phyloP scores from a whole-genome alignment of 2,888 invertebrate species.

The Zeuzera pyrina region DNA sequence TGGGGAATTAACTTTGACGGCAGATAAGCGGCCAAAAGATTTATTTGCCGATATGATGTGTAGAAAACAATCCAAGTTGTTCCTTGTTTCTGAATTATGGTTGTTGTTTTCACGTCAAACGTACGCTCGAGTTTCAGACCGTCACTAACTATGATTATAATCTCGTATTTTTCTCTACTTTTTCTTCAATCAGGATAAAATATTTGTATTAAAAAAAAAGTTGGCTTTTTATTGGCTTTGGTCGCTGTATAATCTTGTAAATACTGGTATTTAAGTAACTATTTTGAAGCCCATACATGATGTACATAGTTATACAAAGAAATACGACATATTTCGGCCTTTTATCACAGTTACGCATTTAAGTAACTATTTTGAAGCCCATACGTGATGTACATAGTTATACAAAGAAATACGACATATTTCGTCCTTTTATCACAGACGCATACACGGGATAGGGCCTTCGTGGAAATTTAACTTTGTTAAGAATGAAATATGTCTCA shows the following conservation, averaged over 20 bases:
- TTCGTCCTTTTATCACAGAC: conserved; percentile 69
- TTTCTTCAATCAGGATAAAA: background rate
- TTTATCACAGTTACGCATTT: too few species aligned
- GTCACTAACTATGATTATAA: conserved; percentile 2
- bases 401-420: too few species aligned
- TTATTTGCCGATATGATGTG: conserved; percentile 70
- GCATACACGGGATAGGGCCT: conserved; percentile 62
- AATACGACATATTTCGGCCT: too few species aligned
- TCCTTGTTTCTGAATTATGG: conserved; percentile 63
- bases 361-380: too few species aligned
- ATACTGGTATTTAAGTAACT: too few species aligned
- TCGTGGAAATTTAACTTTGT: conserved; percentile 71
- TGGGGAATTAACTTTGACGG: conserved; percentile 70
- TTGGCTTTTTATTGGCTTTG: too few species aligned
- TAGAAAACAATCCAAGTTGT: conserved; percentile 70
- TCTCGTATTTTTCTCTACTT: background rate
- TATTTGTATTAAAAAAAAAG: background rate
- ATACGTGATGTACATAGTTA: too few species aligned
- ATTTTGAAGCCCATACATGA: too few species aligned
- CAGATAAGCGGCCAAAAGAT: conserved; percentile 67
- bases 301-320: too few species aligned
- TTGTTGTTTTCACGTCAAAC: conserved; percentile 63
- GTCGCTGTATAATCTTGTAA: too few species aligned
- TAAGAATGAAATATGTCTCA: conserved; percentile 71
- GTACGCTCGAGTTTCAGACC: conserved; percentile 6